Evolutionary conservation across 2,888 invertebrate species (phyloP).

Genomic region (Itoplectis maculator): DNA sequence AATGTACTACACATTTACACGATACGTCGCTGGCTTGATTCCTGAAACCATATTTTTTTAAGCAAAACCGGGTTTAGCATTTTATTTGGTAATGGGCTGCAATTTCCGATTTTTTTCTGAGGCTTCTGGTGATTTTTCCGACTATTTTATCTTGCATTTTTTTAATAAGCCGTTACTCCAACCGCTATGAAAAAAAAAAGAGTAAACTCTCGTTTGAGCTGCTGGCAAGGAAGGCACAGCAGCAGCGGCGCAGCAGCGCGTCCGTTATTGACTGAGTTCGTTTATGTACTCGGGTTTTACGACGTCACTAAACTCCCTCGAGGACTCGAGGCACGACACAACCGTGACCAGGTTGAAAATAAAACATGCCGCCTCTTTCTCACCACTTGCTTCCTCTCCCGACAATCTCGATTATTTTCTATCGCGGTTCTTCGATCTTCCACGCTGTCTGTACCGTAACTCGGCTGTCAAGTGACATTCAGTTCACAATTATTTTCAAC

Average conservation of each 20-base stretch:
- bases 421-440: constrained; percentile 24
- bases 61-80: background rate
- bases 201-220: constrained; percentile 70
- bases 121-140: background rate
- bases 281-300: constrained; percentile 83
- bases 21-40: background rate
- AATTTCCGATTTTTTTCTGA: background rate
- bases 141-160: constrained; percentile 69
- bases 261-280: constrained; percentile 82
- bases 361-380: constrained; percentile 68
- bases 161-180: constrained; percentile 81
- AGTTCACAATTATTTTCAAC: too few species aligned
- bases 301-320: constrained; percentile 79
- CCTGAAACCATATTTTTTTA: background rate
- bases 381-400: constrained; percentile 12
- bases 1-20: constrained; percentile 7
- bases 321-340: constrained; percentile 61
- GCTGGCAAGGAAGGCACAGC: constrained; percentile 33
- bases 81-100: background rate
- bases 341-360: constrained; percentile 75
- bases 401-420: constrained; percentile 23
- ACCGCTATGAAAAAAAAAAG: constrained; percentile 80
- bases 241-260: constrained; percentile 61
- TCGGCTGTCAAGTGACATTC: background rate
- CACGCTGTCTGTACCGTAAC: background rate